These are phyloP conservation scores for Scolopax rusticola DNA, from an alignment of 2,797 vertebrate species.

Conservation along the genomic window DNA sequence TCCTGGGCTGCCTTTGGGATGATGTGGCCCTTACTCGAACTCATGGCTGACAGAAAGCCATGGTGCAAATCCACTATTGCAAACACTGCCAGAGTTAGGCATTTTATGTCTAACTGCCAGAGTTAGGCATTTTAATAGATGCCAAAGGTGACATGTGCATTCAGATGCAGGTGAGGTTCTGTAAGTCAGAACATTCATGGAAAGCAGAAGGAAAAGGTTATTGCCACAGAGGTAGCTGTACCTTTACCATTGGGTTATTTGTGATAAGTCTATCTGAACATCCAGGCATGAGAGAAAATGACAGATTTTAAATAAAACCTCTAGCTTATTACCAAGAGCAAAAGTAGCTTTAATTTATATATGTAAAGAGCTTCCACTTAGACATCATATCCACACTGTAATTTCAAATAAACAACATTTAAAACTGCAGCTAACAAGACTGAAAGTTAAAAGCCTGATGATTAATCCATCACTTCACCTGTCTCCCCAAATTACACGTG, in stretches of 20 bases:
- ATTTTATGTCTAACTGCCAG: neutral
- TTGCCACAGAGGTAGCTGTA: neutral
- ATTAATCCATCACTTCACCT: constrained; percentile 76
- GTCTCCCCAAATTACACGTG: constrained; percentile 72
- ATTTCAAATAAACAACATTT: constrained; percentile 76
- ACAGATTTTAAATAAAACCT: constrained; percentile 39
- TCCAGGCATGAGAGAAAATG: constrained; percentile 15
- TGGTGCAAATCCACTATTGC: rapidly evolving
- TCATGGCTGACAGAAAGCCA: neutral
- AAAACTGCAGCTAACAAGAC: constrained; percentile 67
- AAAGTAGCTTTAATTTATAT: constrained; percentile 34
- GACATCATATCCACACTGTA: constrained; percentile 33
- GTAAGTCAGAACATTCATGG: neutral
- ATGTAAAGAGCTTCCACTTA: constrained; percentile 50
- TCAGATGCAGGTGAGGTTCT: neutral
- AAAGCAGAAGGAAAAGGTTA: constrained; percentile 2
- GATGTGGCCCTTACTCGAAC: neutral
- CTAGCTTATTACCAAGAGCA: constrained; percentile 16
- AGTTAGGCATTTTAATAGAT: neutral
- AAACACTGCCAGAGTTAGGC: neutral
- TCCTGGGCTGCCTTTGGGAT: neutral
- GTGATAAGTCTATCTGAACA: neutral
- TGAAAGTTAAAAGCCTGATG: constrained; percentile 70
- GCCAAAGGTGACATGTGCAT: neutral
- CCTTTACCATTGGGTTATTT: neutral